Conservation (phyloP, 2,888 invertebrate species). For the Calameuta filiformis region DNA sequence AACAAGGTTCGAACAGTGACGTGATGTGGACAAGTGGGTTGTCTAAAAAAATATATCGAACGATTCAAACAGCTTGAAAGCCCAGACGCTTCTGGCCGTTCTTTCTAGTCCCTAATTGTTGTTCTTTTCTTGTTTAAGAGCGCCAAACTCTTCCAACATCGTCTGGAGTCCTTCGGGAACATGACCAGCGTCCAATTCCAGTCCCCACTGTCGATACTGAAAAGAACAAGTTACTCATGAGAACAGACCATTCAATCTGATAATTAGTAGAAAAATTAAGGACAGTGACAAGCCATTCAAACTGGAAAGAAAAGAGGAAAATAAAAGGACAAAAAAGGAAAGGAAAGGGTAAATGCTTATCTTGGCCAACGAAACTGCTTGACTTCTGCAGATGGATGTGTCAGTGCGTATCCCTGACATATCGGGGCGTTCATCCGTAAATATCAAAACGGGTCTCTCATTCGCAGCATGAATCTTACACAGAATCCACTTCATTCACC, state of each 20-base stretch:
- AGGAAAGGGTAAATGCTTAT: conserved; percentile 17
- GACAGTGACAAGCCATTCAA: not conserved
- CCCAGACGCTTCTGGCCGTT: not conserved
- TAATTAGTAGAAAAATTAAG: not conserved
- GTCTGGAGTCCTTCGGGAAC: conserved; percentile 83
- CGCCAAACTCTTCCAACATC: conserved; percentile 79
- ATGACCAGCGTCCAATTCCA: conserved; percentile 83
- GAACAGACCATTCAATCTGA: not conserved
- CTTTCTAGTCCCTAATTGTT: conserved; percentile 27
- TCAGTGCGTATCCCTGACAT: not conserved
- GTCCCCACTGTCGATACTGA: conserved; percentile 84
- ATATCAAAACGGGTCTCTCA: not conserved
- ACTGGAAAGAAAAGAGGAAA: not conserved
- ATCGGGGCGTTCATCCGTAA: not conserved
- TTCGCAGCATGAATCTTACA: not conserved
- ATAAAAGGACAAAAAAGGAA: conserved; percentile 9
- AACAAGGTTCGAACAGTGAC: not conserved
- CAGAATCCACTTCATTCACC: not conserved
- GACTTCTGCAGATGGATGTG: not conserved
- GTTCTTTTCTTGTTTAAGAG: conserved; percentile 74
- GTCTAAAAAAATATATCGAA: not conserved
- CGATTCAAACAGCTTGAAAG: not conserved
- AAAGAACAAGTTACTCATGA: conserved; percentile 55
- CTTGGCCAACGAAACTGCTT: not conserved
- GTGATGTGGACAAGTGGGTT: not conserved